Evolutionary conservation across 2,797 vertebrate genomes (phyloP), one percentile per base, ranked within the genome.

Genomic region (Atherinosoma microstoma): DNA sequence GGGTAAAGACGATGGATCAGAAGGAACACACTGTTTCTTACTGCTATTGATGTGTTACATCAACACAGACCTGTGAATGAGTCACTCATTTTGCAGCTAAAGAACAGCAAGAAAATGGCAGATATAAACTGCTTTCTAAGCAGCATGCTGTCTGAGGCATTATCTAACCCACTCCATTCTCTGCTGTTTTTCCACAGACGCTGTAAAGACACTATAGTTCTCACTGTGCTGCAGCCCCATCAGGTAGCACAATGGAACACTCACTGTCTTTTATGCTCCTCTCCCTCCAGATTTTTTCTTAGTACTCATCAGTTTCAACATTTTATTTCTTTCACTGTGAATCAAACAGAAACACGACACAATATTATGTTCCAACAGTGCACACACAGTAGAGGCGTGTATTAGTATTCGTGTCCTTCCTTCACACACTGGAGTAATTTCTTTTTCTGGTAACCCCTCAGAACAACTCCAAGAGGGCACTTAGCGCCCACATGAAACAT

Each of bases 171-270:
- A 76, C 78, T 92, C 75, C 73, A 84, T 78, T 91, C 75, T 89
- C 82, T 89, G 54, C 83, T 92, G 84, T 94, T 82, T 94, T 85
- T 91, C 88, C 93, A 74, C 84, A 99, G 97, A 95, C 95, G 90
- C 85, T 96, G 97, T 93, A 96, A 97, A 93, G 96, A 98, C 86
- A 96, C 95, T 83, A 95, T 99, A 90, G 90, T 97, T 94, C 96
- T 99, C 93, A 98, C 96, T 68, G 97, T 99, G 93, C 95, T 98
- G 87, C 97, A 99, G 92, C 95, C 97, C 81, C 96, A 98, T 92
- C 97, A 98, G 96, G 97, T 98, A 93, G 96, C 94, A 92, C 60
- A 87, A 83, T 70, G 64, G 64, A 62, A 78, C 70, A 49, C 71
- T 64, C 68, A 18, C 64, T 82, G 68, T 78, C 82, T 87, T 82